phyloP scores from a whole-genome alignment of 2,797 vertebrate genomes.

The Pangasius mekongensis region DNA sequence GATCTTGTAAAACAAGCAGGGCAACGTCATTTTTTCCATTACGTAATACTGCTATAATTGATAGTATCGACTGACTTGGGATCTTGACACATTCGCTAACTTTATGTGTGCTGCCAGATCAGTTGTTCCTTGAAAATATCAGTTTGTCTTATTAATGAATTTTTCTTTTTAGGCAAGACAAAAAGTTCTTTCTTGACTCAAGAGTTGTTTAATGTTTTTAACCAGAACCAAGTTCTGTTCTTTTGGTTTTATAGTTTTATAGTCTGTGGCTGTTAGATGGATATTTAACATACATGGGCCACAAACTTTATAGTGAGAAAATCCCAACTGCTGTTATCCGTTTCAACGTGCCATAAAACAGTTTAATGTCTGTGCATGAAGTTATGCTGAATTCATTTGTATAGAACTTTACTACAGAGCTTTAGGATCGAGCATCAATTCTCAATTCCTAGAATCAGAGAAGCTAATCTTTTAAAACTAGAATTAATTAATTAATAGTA shows the following conservation, averaged over 20 bases:
- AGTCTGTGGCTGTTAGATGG: neutral
- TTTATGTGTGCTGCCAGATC: neutral
- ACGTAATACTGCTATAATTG: neutral
- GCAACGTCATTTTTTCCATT: neutral
- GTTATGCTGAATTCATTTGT: neutral
- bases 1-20: neutral
- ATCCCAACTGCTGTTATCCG: neutral
- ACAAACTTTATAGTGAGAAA: neutral
- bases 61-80: neutral
- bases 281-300: too few species aligned
- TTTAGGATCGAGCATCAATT: neutral
- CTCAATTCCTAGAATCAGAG: neutral
- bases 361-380: neutral
- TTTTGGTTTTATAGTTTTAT: neutral
- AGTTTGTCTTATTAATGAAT: neutral
- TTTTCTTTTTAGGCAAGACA: neutral
- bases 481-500: too few species aligned
- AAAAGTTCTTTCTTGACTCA: neutral
- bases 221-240: neutral
- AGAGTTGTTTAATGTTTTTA: neutral
- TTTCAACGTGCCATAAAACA: neutral
- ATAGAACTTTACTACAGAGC: neutral
- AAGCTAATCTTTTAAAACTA: neutral
- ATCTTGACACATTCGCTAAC: neutral
- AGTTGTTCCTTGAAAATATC: neutral